Percentiles rank a stretch among this genome's conserved stretches.
Conservation (phyloP, 2,797 vertebrate species). For the Hozukius guyotensis region DNA sequence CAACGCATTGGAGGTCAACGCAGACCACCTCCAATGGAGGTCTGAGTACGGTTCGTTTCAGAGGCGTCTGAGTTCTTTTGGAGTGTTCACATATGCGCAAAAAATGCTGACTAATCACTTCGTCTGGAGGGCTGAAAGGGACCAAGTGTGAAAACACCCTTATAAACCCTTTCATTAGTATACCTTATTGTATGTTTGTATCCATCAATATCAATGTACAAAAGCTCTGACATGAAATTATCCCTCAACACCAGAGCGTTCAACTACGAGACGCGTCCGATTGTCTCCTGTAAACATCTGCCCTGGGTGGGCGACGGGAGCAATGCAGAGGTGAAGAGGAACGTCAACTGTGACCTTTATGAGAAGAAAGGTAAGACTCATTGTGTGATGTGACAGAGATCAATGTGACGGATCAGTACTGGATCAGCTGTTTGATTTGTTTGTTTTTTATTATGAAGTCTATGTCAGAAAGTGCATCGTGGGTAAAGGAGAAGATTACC, state of each 20-base stretch:
- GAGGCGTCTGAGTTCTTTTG: too few relatives aligned
- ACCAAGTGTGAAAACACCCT: too few relatives aligned
- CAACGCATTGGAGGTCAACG: too few relatives aligned
- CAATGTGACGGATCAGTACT: not conserved
- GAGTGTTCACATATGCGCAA: too few relatives aligned
- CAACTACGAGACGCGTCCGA: constrained; percentile 87
- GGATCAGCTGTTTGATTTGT: not conserved
- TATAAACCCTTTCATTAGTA: not conserved
- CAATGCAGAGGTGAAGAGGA: constrained; percentile 86
- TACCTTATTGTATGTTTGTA: not conserved
- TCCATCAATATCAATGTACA: not conserved
- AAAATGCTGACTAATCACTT: too few relatives aligned
- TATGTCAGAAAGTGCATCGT: constrained; percentile 91
- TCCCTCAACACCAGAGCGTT: constrained; percentile 86
- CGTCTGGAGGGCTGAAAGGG: too few relatives aligned
- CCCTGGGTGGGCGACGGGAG: constrained; percentile 89
- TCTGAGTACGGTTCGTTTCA: too few relatives aligned
- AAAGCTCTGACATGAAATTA: constrained; percentile 1
- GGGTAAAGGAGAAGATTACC: constrained; percentile 88
- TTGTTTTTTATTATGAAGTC: constrained; percentile 76
- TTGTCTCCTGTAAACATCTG: constrained; percentile 88
- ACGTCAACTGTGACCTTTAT: constrained; percentile 92
- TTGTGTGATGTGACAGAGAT: not conserved
- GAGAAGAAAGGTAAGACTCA: constrained; percentile 92
- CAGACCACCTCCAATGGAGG: too few relatives aligned